Evolutionary conservation across 2,888 invertebrate species (phyloP).

Genomic region (Plebejus melissa): DNA sequence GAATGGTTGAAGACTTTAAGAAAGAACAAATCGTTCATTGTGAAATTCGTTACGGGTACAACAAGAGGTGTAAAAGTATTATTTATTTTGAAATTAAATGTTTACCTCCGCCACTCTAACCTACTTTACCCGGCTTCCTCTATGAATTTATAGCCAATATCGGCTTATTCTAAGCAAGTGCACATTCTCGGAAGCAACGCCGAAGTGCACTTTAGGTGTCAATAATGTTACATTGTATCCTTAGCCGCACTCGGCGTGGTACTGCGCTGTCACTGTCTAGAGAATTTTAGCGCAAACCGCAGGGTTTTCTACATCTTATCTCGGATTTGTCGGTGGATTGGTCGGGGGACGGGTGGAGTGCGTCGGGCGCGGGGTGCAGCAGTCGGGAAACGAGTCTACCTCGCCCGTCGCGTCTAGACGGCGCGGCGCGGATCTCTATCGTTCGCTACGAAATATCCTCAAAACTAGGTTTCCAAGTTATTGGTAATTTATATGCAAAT

Average conservation of each 20-base stretch:
- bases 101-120: constrained; percentile 6
- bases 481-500: constrained; percentile 21
- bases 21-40: background rate
- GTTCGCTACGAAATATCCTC: constrained; percentile 70
- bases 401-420: constrained; percentile 71
- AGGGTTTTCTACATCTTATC: constrained; percentile 43
- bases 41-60: background rate
- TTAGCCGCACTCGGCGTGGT: constrained; percentile 49
- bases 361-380: constrained; percentile 43
- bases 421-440: constrained; percentile 66
- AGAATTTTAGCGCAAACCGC: constrained; percentile 52
- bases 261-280: constrained; percentile 43
- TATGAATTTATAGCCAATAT: constrained; percentile 26
- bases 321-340: constrained; percentile 55
- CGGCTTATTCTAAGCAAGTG: constrained; percentile 24
- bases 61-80: background rate
- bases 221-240: constrained; percentile 38
- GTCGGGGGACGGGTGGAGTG: constrained; percentile 44
- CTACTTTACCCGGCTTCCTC: constrained; percentile 7
- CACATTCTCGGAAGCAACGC: constrained; percentile 23
- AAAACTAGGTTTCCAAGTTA: constrained; percentile 32
- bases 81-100: constrained; percentile 3
- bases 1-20: background rate
- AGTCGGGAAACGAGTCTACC: constrained; percentile 64
- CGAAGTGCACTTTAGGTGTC: constrained; percentile 36